These are phyloP conservation scores for Anoura caudifer DNA, from an alignment of 2,113 vertebrate genomes.

Conservation along the genomic window DNA sequence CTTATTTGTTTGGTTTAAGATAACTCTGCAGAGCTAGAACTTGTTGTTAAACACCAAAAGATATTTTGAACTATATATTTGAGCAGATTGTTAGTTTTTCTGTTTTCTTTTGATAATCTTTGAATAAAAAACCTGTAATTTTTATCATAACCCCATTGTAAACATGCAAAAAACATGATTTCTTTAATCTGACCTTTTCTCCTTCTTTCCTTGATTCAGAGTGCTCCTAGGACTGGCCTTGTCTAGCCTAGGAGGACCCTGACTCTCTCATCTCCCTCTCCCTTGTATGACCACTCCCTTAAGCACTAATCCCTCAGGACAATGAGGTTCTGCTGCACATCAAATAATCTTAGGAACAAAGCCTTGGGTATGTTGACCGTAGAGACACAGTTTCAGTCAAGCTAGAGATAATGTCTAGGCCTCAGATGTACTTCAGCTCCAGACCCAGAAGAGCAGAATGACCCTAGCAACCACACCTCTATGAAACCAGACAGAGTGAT, in stretches of 20 bases:
- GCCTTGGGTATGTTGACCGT: neutral
- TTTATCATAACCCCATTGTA: neutral
- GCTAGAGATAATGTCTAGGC: neutral
- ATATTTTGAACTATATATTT: constrained; percentile 92
- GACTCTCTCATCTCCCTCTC: neutral
- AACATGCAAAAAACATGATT: neutral
- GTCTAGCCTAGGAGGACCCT: neutral
- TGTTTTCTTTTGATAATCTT: constrained; percentile 83
- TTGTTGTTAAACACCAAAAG: constrained; percentile 95
- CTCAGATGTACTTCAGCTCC: neutral
- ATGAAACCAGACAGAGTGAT: neutral
- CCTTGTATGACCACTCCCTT: neutral
- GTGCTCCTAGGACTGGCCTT: neutral
- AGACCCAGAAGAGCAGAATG: neutral
- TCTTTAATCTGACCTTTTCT: neutral
- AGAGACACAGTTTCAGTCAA: neutral
- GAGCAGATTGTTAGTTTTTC: constrained; percentile 95
- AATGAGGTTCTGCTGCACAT: neutral
- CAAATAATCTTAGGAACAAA: neutral
- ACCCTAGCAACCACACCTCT: neutral
- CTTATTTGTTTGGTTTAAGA: constrained; percentile 95
- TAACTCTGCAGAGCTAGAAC: constrained; percentile 91
- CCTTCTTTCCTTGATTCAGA: neutral
- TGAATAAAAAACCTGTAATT: neutral
- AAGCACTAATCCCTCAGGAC: neutral